Percentiles rank a stretch among this genome's conserved stretches.
Conservation (phyloP, 2,113 vertebrate species). For the Seriola dumerili region DNA sequence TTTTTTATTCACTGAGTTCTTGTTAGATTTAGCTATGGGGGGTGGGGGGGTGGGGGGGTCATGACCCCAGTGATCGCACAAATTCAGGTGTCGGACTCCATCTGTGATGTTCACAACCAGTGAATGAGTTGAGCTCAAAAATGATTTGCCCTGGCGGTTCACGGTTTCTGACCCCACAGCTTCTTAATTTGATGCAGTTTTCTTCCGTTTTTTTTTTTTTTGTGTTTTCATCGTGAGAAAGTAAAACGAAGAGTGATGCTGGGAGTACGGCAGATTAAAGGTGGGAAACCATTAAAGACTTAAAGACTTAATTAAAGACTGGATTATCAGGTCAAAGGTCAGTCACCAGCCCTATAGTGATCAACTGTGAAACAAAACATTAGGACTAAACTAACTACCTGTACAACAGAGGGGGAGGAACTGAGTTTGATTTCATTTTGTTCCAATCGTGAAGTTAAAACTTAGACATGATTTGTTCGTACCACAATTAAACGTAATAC, state of each 20-base stretch:
- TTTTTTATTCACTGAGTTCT: not conserved
- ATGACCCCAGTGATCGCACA: constrained; percentile 1
- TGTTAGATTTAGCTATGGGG: not conserved
- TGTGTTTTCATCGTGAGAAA: not conserved
- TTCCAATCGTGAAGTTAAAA: not conserved
- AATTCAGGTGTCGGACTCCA: not conserved
- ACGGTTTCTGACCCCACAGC: not conserved
- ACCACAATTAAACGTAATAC: too few species aligned
- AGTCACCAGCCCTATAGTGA: too few species aligned
- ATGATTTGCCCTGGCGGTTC: too few species aligned
- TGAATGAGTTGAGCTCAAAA: not conserved
- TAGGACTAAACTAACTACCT: too few species aligned
- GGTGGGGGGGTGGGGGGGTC: not conserved
- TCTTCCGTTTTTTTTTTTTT: not conserved
- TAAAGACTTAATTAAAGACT: too few species aligned
- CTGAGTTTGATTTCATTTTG: not conserved
- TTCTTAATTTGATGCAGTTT: not conserved
- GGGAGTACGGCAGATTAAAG: not conserved
- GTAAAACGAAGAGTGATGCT: not conserved
- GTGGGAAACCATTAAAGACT: not conserved
- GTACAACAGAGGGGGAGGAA: not conserved
- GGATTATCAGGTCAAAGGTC: too few species aligned
- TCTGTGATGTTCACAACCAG: too few species aligned
- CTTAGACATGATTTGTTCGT: not conserved
- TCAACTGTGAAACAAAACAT: too few species aligned